Evolutionary conservation across 2,113 vertebrate genomes (phyloP).

Genomic region (Chloebia gouldiae): DNA sequence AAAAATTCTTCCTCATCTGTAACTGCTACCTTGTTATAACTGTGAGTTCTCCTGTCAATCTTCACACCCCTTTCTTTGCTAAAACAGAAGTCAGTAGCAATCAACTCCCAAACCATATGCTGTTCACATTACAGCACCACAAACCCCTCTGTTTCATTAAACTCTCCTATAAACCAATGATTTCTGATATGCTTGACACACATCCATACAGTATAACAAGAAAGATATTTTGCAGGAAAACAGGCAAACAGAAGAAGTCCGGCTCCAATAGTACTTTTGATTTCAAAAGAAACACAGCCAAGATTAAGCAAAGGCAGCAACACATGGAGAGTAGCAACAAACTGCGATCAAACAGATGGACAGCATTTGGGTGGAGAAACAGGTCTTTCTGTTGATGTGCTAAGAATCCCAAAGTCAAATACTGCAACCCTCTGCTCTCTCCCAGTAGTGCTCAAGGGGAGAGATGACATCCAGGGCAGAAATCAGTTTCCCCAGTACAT

Average conservation of each 20-base stretch:
- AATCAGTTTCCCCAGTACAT: not conserved
- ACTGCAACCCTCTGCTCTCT: not conserved
- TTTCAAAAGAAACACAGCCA: not conserved
- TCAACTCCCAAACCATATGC: not conserved
- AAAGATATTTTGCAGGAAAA: not conserved
- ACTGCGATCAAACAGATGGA: not conserved
- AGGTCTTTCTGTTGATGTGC: not conserved
- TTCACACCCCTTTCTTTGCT: not conserved
- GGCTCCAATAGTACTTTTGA: not conserved
- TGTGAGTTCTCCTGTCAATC: not conserved
- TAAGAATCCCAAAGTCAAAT: not conserved
- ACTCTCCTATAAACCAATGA: not conserved
- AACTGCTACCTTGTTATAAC: not conserved
- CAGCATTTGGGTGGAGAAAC: not conserved
- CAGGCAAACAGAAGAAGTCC: not conserved
- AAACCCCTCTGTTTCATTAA: not conserved
- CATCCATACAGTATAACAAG: not conserved
- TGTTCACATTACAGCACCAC: not conserved
- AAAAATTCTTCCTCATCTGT: not conserved
- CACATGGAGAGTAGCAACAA: not conserved
- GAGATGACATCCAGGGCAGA: not conserved
- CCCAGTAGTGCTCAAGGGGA: not conserved
- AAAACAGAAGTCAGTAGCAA: not conserved
- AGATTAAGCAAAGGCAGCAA: not conserved
- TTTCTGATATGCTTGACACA: not conserved